Conservation (phyloP, 2,113 vertebrate genomes). For the Zapornia atra region DNA sequence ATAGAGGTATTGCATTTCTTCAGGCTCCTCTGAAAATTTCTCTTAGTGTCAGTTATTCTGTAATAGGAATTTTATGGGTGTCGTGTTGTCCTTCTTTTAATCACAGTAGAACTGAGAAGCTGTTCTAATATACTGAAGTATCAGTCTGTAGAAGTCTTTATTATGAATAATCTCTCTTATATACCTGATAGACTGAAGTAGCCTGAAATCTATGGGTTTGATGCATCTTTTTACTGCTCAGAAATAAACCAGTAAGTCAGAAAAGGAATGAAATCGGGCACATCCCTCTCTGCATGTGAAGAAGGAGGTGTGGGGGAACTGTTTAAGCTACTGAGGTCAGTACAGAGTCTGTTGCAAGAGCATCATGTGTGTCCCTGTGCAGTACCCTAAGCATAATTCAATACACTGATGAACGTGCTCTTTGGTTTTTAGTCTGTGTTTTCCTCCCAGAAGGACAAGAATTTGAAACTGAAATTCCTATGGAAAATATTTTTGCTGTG, state of each 20-base stretch:
- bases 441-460: background rate
- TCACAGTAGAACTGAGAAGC: background rate
- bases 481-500: background rate
- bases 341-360: background rate
- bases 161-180: background rate
- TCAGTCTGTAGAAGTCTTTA: background rate
- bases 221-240: background rate
- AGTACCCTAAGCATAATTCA: background rate
- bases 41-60: background rate
- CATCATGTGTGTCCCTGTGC: background rate
- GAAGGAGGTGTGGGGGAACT: background rate
- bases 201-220: background rate
- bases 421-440: background rate
- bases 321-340: background rate
- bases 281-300: background rate
- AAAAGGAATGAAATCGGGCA: background rate
- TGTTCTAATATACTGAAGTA: background rate
- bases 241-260: background rate
- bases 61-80: background rate
- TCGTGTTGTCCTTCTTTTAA: background rate
- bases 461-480: background rate
- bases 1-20: background rate
- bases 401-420: background rate
- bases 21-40: background rate
- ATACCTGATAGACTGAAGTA: background rate